phyloP scores from a whole-genome alignment of 1,140 invertebrate genomes.

The Caerostris darwini region DNA sequence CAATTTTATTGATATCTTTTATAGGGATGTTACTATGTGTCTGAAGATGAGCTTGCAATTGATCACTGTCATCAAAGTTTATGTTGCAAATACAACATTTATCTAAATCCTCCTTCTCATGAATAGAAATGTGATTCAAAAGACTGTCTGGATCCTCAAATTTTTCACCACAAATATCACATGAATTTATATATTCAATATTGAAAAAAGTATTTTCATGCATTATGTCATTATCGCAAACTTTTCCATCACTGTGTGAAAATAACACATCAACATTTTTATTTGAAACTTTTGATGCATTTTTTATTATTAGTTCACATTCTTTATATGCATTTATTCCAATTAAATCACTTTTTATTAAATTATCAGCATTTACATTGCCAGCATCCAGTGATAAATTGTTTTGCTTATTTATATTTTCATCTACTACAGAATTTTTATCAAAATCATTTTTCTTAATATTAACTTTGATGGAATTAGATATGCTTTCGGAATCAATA shows the following conservation, averaged over 20 bases:
- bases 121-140: constrained; percentile 13
- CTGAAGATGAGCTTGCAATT: not conserved
- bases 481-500: too few species aligned
- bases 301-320: not conserved
- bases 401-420: not conserved
- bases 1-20: constrained; percentile 1
- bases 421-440: not conserved
- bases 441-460: not conserved
- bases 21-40: constrained; percentile 7
- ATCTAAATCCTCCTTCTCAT: not conserved
- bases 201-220: not conserved
- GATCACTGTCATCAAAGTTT: constrained; percentile 7
- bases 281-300: not conserved
- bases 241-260: not conserved
- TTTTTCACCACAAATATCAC: constrained; percentile 29
- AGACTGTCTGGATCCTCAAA: not conserved
- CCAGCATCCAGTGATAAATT: not conserved
- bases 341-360: not conserved
- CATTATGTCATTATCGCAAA: not conserved
- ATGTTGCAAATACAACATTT: constrained; percentile 15
- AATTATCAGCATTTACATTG: not conserved
- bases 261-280: not conserved
- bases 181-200: not conserved
- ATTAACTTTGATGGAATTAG: too few species aligned
- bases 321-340: not conserved